Percentiles rank a stretch among this genome's conserved stretches.
Evolutionary conservation across 2,113 vertebrate genomes (phyloP).

Genomic region (Cynocephalus volans): DNA sequence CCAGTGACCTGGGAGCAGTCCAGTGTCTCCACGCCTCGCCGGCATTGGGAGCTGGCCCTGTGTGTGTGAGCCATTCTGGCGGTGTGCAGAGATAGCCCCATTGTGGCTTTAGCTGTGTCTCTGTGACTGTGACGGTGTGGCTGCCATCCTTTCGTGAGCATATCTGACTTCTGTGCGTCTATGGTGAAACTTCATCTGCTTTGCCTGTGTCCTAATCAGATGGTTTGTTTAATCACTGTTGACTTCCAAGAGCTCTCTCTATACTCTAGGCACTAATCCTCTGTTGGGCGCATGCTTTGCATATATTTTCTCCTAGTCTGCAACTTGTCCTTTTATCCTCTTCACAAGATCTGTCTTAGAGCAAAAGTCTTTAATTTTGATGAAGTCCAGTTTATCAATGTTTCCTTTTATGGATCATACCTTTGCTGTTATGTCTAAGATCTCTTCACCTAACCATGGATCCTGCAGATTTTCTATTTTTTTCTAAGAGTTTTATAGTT

Average conservation of each 20-base stretch:
- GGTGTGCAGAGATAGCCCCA: too few species aligned
- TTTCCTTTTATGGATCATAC: fast-evolving
- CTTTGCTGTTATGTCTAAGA: neutral
- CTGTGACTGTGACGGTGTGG: too few species aligned
- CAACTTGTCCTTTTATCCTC: fast-evolving
- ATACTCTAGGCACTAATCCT: fast-evolving
- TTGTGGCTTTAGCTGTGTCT: too few species aligned
- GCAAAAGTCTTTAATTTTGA: neutral
- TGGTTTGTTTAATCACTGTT: neutral
- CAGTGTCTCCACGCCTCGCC: too few species aligned
- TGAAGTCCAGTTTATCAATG: fast-evolving
- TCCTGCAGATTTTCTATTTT: neutral
- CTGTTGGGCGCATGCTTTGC: neutral
- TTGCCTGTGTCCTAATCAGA: fast-evolving
- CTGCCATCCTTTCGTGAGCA: fast-evolving
- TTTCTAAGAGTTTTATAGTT: neutral
- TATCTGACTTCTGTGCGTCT: fast-evolving
- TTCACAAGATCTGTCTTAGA: neutral
- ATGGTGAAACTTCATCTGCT: fast-evolving
- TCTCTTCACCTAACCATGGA: neutral
- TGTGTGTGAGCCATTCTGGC: fast-evolving
- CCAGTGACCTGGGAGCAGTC: too few species aligned
- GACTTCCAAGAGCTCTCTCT: neutral
- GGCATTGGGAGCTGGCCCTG: too few species aligned
- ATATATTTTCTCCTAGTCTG: too few species aligned